phyloP scores from a whole-genome alignment of 2,113 vertebrate genomes.

The Acanthochromis polyacanthus region DNA sequence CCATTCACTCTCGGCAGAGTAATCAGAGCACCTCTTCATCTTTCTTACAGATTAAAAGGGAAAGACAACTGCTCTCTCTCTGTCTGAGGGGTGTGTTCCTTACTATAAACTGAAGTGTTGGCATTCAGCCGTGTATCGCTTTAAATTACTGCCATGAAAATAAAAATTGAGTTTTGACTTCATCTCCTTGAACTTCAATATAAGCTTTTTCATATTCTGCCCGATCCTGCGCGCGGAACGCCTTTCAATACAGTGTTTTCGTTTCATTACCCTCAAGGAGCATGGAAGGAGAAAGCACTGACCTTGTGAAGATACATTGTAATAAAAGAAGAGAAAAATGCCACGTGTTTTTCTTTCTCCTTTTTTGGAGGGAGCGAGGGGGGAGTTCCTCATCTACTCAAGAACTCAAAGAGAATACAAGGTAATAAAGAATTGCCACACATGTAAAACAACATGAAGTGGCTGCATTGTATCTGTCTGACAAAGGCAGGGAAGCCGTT shows the following conservation, averaged over 20 bases:
- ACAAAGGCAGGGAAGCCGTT: conserved; percentile 58
- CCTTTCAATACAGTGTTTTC: conserved; percentile 60
- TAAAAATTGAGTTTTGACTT: conserved; percentile 67
- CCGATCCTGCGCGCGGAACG: conserved; percentile 28
- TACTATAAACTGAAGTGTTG: conserved; percentile 47
- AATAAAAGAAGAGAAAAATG: conserved; percentile 23
- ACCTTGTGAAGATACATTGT: conserved; percentile 69
- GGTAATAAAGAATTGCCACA: conserved; percentile 38
- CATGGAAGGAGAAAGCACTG: conserved; percentile 60
- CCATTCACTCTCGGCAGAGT: conserved; percentile 35
- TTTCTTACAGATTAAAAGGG: conserved; percentile 48
- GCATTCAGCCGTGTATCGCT: conserved; percentile 46
- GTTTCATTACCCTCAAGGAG: conserved; percentile 73
- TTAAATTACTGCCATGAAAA: conserved; percentile 68
- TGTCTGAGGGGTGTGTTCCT: conserved; percentile 28
- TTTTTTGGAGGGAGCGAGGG: neutral
- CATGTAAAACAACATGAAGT: conserved; percentile 73
- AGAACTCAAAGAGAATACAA: conserved; percentile 56
- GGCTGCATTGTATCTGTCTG: conserved; percentile 52
- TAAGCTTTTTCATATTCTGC: conserved; percentile 64
- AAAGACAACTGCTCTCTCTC: conserved; percentile 39
- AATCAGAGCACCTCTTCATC: conserved; percentile 63
- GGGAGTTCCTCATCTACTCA: conserved; percentile 25
- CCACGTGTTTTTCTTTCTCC: conserved; percentile 10
- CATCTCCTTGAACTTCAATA: conserved; percentile 71